Evolutionary conservation across 2,113 vertebrate species (phyloP).

Genomic region (Siphamia tubifer): DNA sequence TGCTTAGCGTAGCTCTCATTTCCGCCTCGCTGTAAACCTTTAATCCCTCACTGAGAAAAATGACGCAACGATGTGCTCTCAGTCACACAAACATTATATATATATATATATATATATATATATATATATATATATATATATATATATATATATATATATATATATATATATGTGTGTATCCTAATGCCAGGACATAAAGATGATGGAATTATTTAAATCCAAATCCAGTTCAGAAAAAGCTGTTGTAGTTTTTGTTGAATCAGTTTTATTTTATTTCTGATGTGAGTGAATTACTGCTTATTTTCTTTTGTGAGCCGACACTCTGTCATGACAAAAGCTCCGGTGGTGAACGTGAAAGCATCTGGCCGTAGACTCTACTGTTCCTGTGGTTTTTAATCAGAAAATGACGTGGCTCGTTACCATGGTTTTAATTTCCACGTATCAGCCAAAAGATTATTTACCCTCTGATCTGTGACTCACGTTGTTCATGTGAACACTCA

Average conservation of each 20-base stretch:
- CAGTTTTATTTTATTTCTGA: neutral
- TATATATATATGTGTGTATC: too few relatives aligned
- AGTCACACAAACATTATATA: slow-evolving; percentile 12
- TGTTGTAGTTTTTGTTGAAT: too few relatives aligned
- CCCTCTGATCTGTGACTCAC: slow-evolving; percentile 48
- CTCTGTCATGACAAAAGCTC: neutral
- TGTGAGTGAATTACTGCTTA: neutral
- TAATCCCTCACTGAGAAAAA: slow-evolving; percentile 55
- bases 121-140: too few relatives aligned
- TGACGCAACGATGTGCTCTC: slow-evolving; percentile 48
- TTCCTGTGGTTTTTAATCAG: slow-evolving; percentile 11
- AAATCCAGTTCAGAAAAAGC: too few relatives aligned
- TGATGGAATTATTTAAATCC: neutral
- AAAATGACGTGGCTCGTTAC: slow-evolving; percentile 32
- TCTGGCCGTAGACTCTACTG: neutral
- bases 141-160: too few relatives aligned
- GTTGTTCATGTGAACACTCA: slow-evolving; percentile 33
- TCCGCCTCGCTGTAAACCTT: slow-evolving; percentile 59
- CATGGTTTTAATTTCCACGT: slow-evolving; percentile 42
- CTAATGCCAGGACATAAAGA: neutral
- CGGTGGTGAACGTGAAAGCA: neutral
- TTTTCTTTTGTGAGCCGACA: neutral
- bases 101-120: neutral
- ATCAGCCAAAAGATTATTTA: slow-evolving; percentile 37
- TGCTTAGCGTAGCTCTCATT: slow-evolving; percentile 58